Conservation (phyloP, 2,113 vertebrate species). For the Stictonetta naevosa region DNA sequence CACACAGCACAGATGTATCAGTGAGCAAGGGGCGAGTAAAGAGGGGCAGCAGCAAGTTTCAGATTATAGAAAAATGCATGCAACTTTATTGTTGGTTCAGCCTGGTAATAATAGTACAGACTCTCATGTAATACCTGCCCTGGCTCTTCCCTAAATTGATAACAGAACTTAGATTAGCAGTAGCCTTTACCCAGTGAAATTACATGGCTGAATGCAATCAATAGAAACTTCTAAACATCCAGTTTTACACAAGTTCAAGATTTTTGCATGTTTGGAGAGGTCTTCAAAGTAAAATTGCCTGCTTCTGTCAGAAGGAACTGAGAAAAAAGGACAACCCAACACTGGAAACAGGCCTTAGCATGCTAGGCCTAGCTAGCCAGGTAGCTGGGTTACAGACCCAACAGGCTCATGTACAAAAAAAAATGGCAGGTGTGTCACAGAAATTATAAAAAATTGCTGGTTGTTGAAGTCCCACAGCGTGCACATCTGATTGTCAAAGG, state of each 20-base stretch:
- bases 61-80: neutral
- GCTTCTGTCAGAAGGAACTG: neutral
- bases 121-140: neutral
- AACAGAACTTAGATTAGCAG: neutral
- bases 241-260: neutral
- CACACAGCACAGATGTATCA: neutral
- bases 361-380: neutral
- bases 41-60: neutral
- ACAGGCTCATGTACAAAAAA: neutral
- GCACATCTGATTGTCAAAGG: accelerated
- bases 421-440: neutral
- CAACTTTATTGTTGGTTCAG: neutral
- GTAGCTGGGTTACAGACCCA: neutral
- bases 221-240: neutral
- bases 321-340: neutral
- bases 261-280: neutral
- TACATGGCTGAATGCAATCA: neutral
- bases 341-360: neutral
- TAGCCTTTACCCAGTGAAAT: neutral
- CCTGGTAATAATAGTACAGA: neutral
- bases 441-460: neutral
- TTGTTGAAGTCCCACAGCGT: neutral
- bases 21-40: neutral
- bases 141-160: neutral
- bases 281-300: neutral